Base-by-base conservation (phyloP, 1,140 invertebrate genomes). In the Cydia pomonella region DNA sequence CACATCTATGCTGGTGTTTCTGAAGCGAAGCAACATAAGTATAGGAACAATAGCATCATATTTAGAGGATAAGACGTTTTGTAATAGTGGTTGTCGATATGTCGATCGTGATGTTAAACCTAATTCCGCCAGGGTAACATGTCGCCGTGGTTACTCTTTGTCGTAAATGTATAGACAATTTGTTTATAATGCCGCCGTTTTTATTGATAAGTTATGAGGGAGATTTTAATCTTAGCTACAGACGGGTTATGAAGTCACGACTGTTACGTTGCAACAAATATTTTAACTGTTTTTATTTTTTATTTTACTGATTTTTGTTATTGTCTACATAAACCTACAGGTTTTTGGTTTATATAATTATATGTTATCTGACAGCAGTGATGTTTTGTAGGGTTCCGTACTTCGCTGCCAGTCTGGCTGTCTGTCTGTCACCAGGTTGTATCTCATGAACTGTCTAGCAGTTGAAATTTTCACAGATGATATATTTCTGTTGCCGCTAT, bases 81-180 rank as follows among this genome's bases (percentile, higher is more conserved):
- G 9, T 18, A 59, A 23, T 23, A 81, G 53, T 2, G 53, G 10
- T 6, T 12, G 53, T 59, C 53, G 88, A 90, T 90, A 90, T 88
- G 88, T 90, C 88, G 89, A 90, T 87, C 83, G 86, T 82, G 79
- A 91, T 91, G 90, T 91, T 88, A 90, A 89, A 89, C 85, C 89
- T 92, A 92, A 92, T 89, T 87, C 81, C 76, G 80, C 77, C 71
- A 84, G 85, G 84, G 87, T 86, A 86, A 83, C 80, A 82, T 76
- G 82, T 85, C 80, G 79, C 84, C 85, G 80, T 84, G 87, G 83
- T 86, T 90, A 87, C 88, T 89, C 64, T 59, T 59, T 23, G 64
- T 69, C 64, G 64, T 69, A 69, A 69, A 69, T n/a, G 64, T 38
- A 41, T 69, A 38, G 64, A 33, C 64, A 33, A 69, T 21, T 69